A percentile compares a stretch with the other conserved stretches of the same genome.
phyloP scores from a whole-genome alignment of 1,140 invertebrate genomes.

The Periplaneta americana region DNA sequence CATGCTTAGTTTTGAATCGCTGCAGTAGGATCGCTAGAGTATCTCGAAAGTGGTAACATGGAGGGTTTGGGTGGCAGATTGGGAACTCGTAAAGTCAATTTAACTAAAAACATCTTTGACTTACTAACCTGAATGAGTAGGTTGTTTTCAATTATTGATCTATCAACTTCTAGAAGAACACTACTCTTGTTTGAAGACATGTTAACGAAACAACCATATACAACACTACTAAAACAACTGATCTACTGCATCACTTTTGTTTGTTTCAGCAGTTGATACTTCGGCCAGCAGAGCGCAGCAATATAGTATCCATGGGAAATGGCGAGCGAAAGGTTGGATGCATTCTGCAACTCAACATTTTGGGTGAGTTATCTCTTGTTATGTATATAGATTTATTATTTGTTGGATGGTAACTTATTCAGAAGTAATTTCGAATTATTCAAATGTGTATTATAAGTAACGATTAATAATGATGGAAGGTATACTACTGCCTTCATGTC shows the following conservation, averaged over 20 bases:
- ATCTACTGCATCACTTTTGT: not conserved
- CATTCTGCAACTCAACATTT: conserved; percentile 3
- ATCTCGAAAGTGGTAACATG: too few species aligned
- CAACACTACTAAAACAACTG: not conserved
- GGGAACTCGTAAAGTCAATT: too few species aligned
- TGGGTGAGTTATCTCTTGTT: conserved; percentile 8
- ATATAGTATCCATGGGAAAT: not conserved
- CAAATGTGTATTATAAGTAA: not conserved
- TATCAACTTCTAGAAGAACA: conserved; percentile 30
- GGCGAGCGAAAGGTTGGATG: conserved; percentile 1
- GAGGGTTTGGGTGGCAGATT: too few species aligned
- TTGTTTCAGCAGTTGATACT: not conserved
- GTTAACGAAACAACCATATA: not conserved
- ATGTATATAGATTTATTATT: not conserved
- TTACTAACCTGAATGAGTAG: conserved; percentile 30
- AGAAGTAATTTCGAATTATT: not conserved
- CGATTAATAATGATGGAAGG: not conserved
- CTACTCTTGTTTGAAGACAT: conserved; percentile 17
- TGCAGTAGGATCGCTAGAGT: too few species aligned
- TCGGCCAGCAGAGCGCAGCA: not conserved
- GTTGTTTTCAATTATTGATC: conserved; percentile 26
- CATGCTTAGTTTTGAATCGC: too few species aligned
- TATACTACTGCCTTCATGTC: not conserved
- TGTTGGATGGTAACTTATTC: not conserved
- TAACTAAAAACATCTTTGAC: too few species aligned